Base-by-base conservation (phyloP, 2,888 invertebrate genomes). In the Lutraria lutraria region DNA sequence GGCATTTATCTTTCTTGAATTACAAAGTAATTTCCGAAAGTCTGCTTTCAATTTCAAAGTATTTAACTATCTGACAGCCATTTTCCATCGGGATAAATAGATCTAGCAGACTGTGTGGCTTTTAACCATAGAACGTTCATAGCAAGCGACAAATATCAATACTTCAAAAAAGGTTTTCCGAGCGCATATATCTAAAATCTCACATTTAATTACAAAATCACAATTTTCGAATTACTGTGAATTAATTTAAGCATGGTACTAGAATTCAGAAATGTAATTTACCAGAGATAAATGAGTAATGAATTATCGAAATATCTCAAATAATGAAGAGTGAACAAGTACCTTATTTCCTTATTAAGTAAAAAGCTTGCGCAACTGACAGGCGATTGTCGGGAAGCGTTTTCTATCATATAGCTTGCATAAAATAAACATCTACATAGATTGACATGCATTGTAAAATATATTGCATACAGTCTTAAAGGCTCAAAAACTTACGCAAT, bases 21-120 rank as follows among this genome's bases (percentile, higher is more conserved):
- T 76, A 76, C 76, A 76, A 76, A 34, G 31, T 76, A 76, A 76
- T 76, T 76, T 76, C 76, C 76, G 76, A 31, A 76, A 76, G 76
- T 76, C 76, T 76, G 76, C 76, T 76, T 76, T 76, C 76, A 76
- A 76, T 76, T 76, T 76, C 76, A 31, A 72, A 76, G 76, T 76
- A 76, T 76, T 76, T 76, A 76, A 76, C 29, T 76, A 34, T 34
- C 29, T 76, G 76, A 76, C 76, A 76, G 31, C 76, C 76, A 76
- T 76, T 76, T 76, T 76, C 76, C 76, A 13, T 76, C 76, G 76
- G 76, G 34, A 76, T 31, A 76, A 76, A 76, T 76, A 76, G 76
- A 76, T 68, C 21, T 25, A 25, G 63, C 63, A 25, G 25, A 10
- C n/a, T 25, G 63, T 68, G 63, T 12, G 63, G n/a, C 63, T 25